Evolutionary conservation across 2,888 invertebrate genomes (phyloP).

Genomic region (Drosophila quinaria): DNA sequence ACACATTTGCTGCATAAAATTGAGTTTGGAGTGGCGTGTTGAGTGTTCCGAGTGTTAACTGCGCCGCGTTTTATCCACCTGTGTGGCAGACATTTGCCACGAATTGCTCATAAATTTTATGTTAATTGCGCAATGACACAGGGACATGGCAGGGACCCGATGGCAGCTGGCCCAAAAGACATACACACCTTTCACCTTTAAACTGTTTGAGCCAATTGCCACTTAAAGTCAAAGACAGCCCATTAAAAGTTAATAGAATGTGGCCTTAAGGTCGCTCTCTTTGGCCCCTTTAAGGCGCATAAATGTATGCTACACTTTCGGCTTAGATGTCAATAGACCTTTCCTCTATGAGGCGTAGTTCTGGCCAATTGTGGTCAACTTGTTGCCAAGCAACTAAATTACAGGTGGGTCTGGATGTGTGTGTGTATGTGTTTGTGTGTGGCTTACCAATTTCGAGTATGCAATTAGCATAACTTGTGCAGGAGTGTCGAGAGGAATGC

Average conservation of each 20-base stretch:
- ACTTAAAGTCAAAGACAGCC: conserved; percentile 33
- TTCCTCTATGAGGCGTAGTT: conserved; percentile 5
- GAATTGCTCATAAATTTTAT: conserved; percentile 72
- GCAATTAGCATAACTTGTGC: conserved; percentile 55
- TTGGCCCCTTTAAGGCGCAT: conserved; percentile 4
- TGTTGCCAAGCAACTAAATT: conserved; percentile 33
- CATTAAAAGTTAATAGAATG: conserved; percentile 35
- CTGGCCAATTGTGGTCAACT: conserved; percentile 14
- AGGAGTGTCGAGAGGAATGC: conserved; percentile 10
- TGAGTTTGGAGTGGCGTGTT: conserved; percentile 33
- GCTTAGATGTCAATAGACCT: conserved; percentile 1
- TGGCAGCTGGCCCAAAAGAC: conserved; percentile 40
- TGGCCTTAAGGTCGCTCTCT: not conserved
- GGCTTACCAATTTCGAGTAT: conserved; percentile 35
- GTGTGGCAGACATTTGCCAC: conserved; percentile 47
- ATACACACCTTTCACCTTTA: conserved; percentile 25
- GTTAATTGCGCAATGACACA: conserved; percentile 64
- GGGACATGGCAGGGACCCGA: conserved; percentile 10
- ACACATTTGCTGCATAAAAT: conserved; percentile 41
- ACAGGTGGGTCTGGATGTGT: conserved; percentile 1
- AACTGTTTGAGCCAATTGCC: conserved; percentile 35
- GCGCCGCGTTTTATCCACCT: conserved; percentile 41
- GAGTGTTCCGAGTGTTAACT: conserved; percentile 23
- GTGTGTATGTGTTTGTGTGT: conserved; percentile 3
- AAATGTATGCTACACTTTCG: conserved; percentile 37